Evolutionary conservation across 1,140 invertebrate species (phyloP).

Genomic region (Pemphigus obesinymphae): DNA sequence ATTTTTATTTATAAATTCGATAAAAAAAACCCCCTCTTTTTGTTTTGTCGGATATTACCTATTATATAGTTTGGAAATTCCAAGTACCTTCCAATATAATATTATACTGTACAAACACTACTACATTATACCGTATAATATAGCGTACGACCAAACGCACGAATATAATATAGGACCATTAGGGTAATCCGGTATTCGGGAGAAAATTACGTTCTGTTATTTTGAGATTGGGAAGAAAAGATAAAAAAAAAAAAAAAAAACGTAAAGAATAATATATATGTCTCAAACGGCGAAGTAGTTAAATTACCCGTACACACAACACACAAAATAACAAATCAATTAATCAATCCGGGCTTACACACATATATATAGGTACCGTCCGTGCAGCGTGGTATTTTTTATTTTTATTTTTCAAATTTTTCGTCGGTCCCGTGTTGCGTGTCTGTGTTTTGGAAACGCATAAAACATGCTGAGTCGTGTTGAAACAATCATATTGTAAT

Average conservation of each 20-base stretch:
- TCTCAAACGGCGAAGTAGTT: slow-evolving; percentile 5
- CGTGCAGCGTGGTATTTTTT: background rate
- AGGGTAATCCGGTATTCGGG: background rate
- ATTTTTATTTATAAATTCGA: background rate
- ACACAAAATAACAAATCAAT: slow-evolving; percentile 26
- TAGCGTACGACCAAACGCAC: no score
- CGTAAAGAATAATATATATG: no score
- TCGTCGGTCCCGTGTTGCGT: background rate
- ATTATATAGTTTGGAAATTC: no score
- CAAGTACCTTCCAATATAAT: no score
- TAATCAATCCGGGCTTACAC: slow-evolving; percentile 19
- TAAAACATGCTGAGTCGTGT: slow-evolving; percentile 39
- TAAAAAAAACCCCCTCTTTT: background rate
- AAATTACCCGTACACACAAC: background rate
- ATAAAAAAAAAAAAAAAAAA: background rate
- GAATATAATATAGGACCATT: background rate
- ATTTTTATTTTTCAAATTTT: background rate
- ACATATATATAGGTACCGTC: background rate
- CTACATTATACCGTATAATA: background rate
- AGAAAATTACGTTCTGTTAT: background rate
- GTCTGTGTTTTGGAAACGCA: background rate
- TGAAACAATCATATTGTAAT: slow-evolving; percentile 39
- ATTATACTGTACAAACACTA: no score
- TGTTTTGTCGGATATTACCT: no score
- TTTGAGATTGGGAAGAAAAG: background rate